A percentile compares a stretch with the other conserved stretches of the same genome.
These are phyloP conservation scores for Nymphalis polychloros DNA, from an alignment of 2,888 invertebrate genomes.

Conservation along the genomic window DNA sequence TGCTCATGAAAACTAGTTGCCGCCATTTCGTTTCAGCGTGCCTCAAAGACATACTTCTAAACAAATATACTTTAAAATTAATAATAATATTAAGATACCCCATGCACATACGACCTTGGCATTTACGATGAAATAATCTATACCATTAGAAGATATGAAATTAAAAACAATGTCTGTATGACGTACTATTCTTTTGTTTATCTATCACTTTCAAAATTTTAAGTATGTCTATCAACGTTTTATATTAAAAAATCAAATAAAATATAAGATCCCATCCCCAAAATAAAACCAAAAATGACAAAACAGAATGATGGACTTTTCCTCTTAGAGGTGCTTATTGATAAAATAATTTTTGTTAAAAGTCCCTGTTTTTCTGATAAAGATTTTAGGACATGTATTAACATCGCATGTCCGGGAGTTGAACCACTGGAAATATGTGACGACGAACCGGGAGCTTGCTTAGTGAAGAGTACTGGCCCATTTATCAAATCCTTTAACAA, in stretches of 20 bases:
- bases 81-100: too few species aligned
- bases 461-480: constrained; percentile 62
- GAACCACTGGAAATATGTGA: constrained; percentile 84
- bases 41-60: too few species aligned
- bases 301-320: constrained; percentile 82
- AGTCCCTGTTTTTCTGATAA: constrained; percentile 72
- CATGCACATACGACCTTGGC: too few species aligned
- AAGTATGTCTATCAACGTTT: constrained; percentile 38
- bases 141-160: neutral
- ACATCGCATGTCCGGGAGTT: constrained; percentile 81
- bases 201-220: constrained; percentile 42
- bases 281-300: constrained; percentile 50
- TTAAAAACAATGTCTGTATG: neutral
- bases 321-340: constrained; percentile 84
- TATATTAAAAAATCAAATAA: constrained; percentile 46
- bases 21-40: too few species aligned
- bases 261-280: constrained; percentile 62
- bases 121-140: neutral
- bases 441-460: constrained; percentile 75
- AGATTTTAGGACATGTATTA: constrained; percentile 82
- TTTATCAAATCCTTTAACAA: constrained; percentile 79
- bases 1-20: too few species aligned
- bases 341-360: constrained; percentile 69
- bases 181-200: constrained; percentile 41
- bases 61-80: too few species aligned